Evolutionary conservation across 2,888 invertebrate genomes (phyloP), one percentile per base, ranked within the genome.

Genomic region (Nephrocerus scutellatus): DNA sequence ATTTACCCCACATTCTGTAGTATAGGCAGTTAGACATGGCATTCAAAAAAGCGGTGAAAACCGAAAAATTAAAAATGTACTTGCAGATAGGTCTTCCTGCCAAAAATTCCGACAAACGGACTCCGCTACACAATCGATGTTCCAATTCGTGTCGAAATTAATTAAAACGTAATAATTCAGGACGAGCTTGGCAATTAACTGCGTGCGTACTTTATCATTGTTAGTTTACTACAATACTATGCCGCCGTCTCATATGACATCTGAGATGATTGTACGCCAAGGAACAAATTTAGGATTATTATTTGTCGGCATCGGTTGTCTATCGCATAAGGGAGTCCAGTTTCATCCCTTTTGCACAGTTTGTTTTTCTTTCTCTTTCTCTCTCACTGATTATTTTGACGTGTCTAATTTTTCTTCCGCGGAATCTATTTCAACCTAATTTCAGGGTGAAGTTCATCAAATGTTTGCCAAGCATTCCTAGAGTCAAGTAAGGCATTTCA

Each of bases 91-190:
- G n/a, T n/a, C n/a, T n/a, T n/a, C n/a, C n/a, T n/a, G n/a, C n/a
- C n/a, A 36, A 45, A 34, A 23, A 15, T 23, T 39, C 43, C 43
- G 45, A 42, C 33, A 28, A 39, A 35, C 30, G 30, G 37, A 33
- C 37, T 37, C 20, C 25, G 34, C 6, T 33, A 12, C 43, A 33
- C 45, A 38, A 48, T 46, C 41, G 48, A 51, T 50, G 49, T 45
- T 46, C 48, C 47, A 36, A 50, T 37, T 46, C 47, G 51, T 50
- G 51, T 50, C 46, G 48, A 46, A 48, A 46, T 47, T 50, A 51
- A 51, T 51, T 51, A 51, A 36, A 48, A 33, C 23, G 33, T 16
- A 12, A 46, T 34, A 44, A 46, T 46, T 18, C 20, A 44, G 16
- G 28, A 41, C 36, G 23, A 13, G 24, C 46, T 46, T 46, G 44